A percentile compares a stretch with the other conserved stretches of the same genome.
Conservation (phyloP, 2,888 invertebrate genomes). For the Folsomia manolachei region DNA sequence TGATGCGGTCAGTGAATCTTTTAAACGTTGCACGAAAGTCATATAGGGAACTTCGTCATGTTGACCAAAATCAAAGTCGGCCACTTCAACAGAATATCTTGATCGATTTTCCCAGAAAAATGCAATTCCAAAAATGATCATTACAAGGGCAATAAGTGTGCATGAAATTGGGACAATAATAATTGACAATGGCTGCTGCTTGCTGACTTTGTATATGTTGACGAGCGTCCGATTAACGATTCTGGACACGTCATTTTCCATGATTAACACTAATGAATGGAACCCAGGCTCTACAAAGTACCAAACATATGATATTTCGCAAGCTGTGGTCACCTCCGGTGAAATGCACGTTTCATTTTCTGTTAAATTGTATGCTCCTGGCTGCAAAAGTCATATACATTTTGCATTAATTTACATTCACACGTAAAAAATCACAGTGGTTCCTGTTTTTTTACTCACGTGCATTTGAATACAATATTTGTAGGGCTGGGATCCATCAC, state of each 20-base stretch:
- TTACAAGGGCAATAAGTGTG: slow-evolving; percentile 73
- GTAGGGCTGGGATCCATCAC: slow-evolving; percentile 72
- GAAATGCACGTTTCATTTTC: slow-evolving; percentile 50
- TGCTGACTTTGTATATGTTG: slow-evolving; percentile 77
- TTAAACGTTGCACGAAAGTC: slow-evolving; percentile 76
- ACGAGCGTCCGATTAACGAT: slow-evolving; percentile 69
- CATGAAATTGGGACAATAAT: slow-evolving; percentile 83
- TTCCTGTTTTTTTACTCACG: too few species aligned
- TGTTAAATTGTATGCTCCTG: slow-evolving; percentile 59
- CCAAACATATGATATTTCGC: slow-evolving; percentile 65
- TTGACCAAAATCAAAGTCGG: slow-evolving; percentile 85
- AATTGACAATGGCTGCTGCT: slow-evolving; percentile 78
- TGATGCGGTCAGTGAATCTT: slow-evolving; percentile 65
- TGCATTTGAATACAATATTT: slow-evolving; percentile 67
- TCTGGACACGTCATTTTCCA: slow-evolving; percentile 73
- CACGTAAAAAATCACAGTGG: too few species aligned
- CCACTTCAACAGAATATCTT: slow-evolving; percentile 76
- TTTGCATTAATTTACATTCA: too few species aligned
- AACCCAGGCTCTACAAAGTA: slow-evolving; percentile 67
- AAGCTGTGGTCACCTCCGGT: slow-evolving; percentile 53
- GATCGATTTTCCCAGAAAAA: slow-evolving; percentile 61
- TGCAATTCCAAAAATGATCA: slow-evolving; percentile 82
- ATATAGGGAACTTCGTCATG: slow-evolving; percentile 80
- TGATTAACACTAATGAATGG: slow-evolving; percentile 73
- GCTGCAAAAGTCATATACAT: too few species aligned